A percentile compares a stretch with the other conserved stretches of the same genome.
phyloP scores from a whole-genome alignment of 2,113 vertebrate genomes.

The Hippocampus abdominalis region DNA sequence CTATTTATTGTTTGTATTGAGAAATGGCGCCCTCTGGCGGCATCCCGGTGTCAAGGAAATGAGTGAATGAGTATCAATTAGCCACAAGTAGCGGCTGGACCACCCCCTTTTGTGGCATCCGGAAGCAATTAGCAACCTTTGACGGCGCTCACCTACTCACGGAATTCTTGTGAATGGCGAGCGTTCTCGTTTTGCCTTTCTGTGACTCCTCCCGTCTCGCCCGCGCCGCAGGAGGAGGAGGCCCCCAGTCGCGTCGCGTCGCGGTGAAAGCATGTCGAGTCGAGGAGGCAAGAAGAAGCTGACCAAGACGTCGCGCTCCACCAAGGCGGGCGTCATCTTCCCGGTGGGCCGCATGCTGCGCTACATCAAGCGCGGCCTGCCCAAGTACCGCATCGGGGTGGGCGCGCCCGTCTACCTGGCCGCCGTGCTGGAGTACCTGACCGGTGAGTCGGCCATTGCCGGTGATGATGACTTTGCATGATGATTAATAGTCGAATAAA shows the following conservation, averaged over 20 bases:
- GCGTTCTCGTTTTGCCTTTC: neutral
- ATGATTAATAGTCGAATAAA: too few relatives aligned
- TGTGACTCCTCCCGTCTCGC: neutral
- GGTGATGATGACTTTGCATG: too few relatives aligned
- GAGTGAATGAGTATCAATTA: too few relatives aligned
- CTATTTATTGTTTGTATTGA: too few relatives aligned
- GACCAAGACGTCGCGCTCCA: constrained; percentile 91
- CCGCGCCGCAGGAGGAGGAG: neutral
- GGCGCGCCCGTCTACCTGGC: constrained; percentile 97
- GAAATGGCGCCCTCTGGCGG: too few relatives aligned
- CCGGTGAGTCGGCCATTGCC: constrained; percentile 73
- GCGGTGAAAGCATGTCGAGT: constrained; percentile 81
- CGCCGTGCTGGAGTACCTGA: constrained; percentile 94
- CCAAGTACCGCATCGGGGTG: constrained; percentile 93
- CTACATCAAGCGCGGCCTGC: constrained; percentile 92
- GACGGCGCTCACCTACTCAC: too few relatives aligned
- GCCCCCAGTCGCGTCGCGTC: neutral
- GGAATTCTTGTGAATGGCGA: too few relatives aligned
- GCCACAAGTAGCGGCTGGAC: too few relatives aligned
- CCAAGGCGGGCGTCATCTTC: constrained; percentile 95
- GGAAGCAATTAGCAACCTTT: too few relatives aligned
- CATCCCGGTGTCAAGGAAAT: too few relatives aligned
- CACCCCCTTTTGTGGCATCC: too few relatives aligned
- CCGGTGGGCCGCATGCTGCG: constrained; percentile 96
- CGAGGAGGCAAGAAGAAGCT: constrained; percentile 96